Conservation (phyloP, 1,140 invertebrate genomes). For the Leptopilina boulardi region DNA sequence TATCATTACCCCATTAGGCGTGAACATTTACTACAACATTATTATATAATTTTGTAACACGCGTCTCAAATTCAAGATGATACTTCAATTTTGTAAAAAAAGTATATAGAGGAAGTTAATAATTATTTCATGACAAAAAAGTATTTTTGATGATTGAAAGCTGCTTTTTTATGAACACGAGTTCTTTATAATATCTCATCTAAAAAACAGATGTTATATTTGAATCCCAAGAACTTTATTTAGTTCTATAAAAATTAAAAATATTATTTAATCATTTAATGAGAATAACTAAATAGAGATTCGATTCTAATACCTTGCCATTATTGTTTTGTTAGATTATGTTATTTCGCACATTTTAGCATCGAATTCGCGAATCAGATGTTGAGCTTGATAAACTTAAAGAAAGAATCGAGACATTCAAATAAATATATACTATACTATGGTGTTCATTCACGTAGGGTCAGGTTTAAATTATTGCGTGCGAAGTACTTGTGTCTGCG, state of each 20-base stretch:
- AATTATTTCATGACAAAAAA: not conserved
- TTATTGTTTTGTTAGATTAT: no score
- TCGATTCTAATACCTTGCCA: no score
- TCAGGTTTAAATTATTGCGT: constrained; percentile 29
- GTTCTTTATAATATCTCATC: no score
- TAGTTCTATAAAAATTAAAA: no score
- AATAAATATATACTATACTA: no score
- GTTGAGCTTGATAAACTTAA: not conserved
- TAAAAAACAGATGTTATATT: no score
- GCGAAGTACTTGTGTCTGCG: not conserved
- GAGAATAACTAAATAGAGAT: no score
- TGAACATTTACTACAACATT: constrained; percentile 24
- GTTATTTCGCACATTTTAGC: constrained; percentile 6
- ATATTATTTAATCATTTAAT: not conserved
- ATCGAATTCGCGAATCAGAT: constrained; percentile 13
- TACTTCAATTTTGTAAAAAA: not conserved
- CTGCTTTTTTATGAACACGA: no score
- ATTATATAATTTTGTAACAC: not conserved
- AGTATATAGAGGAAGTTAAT: not conserved
- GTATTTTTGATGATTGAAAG: not conserved
- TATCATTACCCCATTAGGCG: constrained; percentile 20
- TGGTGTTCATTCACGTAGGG: no score
- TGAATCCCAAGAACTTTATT: no score
- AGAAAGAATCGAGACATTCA: no score
- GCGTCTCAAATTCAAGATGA: not conserved